Evolutionary conservation across 2,888 invertebrate species (phyloP).

Genomic region (Aporophyla lueneburgensis): DNA sequence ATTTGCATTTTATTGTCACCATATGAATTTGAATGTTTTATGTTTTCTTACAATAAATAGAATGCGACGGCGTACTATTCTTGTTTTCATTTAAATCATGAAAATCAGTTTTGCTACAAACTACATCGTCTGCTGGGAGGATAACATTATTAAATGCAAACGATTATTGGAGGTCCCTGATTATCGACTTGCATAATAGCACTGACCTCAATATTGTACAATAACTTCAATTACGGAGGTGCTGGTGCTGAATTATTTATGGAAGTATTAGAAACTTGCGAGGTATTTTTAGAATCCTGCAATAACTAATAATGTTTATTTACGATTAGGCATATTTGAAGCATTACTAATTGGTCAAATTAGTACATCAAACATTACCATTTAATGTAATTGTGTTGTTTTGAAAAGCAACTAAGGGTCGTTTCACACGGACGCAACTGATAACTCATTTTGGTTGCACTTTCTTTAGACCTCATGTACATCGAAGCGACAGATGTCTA

Average conservation of each 20-base stretch:
- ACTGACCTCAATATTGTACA: conserved; percentile 64
- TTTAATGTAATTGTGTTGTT: neutral
- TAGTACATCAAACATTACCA: neutral
- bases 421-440: neutral
- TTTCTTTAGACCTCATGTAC: conserved; percentile 1
- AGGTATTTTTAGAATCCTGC: conserved; percentile 31
- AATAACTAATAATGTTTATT: conserved; percentile 14
- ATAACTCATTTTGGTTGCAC: neutral
- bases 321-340: conserved; percentile 15
- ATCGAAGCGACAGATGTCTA: neutral
- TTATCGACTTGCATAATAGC: conserved; percentile 58
- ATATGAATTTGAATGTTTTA: conserved; percentile 66
- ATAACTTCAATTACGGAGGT: conserved; percentile 47
- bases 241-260: conserved; percentile 60
- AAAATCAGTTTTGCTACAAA: neutral
- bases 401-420: neutral
- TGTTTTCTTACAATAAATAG: conserved; percentile 89
- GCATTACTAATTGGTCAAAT: neutral
- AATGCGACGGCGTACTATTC: conserved; percentile 88
- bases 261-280: conserved; percentile 65
- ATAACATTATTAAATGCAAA: conserved; percentile 39
- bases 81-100: conserved; percentile 77
- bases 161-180: conserved; percentile 34
- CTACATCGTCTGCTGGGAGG: conserved; percentile 16
- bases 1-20: conserved; percentile 64